Evolutionary conservation across 2,113 vertebrate genomes (phyloP).

Genomic region (Megalops atlanticus): DNA sequence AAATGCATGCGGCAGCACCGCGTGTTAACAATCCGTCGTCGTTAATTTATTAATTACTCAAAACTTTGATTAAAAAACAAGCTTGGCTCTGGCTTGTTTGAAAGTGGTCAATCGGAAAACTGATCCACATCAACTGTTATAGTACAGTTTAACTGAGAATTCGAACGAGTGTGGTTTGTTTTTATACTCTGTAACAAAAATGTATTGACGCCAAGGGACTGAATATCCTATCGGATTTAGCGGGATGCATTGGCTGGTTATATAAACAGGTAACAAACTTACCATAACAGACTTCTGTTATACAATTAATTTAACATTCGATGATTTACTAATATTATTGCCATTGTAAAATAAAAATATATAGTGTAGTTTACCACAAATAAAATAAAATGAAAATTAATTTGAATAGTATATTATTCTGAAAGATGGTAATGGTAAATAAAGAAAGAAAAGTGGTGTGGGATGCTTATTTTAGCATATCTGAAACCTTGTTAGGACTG

Average conservation of each 20-base stretch:
- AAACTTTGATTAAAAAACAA: not conserved
- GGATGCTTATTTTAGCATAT: not conserved
- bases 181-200: not conserved
- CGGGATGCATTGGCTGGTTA: not conserved
- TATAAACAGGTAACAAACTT: not conserved
- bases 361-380: too few relatives aligned
- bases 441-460: too few relatives aligned
- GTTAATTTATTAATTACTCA: not conserved
- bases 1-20: not conserved
- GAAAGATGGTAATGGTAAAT: too few relatives aligned
- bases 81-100: not conserved
- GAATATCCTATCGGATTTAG: not conserved
- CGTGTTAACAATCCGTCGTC: not conserved
- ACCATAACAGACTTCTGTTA: not conserved
- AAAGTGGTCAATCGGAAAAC: not conserved
- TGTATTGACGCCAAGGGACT: not conserved
- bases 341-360: too few relatives aligned
- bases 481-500: not conserved
- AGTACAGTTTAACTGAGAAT: not conserved
- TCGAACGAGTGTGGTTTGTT: not conserved
- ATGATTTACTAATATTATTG: not conserved
- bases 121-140: not conserved
- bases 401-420: too few relatives aligned
- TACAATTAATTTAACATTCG: not conserved
- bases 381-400: too few relatives aligned